Base-by-base conservation (phyloP, 2,113 vertebrate species). In the Cryptotis parvus region DNA sequence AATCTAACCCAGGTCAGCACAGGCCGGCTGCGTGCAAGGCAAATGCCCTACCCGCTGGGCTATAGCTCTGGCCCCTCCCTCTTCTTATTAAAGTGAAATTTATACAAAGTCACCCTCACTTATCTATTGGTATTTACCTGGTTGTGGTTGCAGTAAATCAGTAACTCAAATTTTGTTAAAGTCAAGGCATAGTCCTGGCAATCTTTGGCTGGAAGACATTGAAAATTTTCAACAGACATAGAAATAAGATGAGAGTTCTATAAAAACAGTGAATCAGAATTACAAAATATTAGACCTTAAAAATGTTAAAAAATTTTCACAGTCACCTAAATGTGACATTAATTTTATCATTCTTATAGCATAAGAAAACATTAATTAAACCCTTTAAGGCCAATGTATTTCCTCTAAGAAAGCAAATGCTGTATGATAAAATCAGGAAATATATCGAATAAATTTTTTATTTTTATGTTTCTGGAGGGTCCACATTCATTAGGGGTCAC, bases 261-360 rank as follows among this genome's bases (percentile, higher is more conserved):
- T 31, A 84, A 39, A 24, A 90, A 74, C 76, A 88, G 68, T 58
- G 39, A 69, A 69, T 63, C 11, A 72, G 9, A 66, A 5, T 4
- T 80, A 29, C 52, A 66, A 84, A 93, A 90, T 68, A 91, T 65
- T 80, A 84, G 82, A 89, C 27, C 41, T 75, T 74, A 22, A 89
- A 83, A 65, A 22, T 58, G 75, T 43, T 35, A 74, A 29, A 52
- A 26, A 41, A 86, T 79, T 84, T 88, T 39, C 58, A 77, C 1
- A 84, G 55, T 58, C 18, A 58, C 18, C 55, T 58, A 58, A 58
- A 58, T 0, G 55, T 58, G 18, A 24, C 55, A 22, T 58, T 87
- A 77, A 80, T 84, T 86, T 68, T 43, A 75, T 7, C 49, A 9
- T 15, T 76, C 29, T 83, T 72, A 18, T 6, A 11, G 29, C 52